A percentile compares a stretch with the other conserved stretches of the same genome.
Conservation (phyloP, 2,113 vertebrate species). For the Sclerurus mexicanus region DNA sequence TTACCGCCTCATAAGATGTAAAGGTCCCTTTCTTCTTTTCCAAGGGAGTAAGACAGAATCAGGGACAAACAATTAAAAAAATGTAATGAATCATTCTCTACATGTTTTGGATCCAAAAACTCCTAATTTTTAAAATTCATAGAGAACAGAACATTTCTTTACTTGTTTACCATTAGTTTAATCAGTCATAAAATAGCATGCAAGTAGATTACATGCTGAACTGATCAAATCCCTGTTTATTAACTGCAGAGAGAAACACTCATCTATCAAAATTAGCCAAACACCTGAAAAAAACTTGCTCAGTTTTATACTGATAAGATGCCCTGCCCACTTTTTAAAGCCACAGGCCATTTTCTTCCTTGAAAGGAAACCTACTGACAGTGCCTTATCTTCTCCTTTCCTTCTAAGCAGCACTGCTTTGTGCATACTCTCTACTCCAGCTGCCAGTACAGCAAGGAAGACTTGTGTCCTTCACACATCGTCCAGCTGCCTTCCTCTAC, state of each 20-base stretch:
- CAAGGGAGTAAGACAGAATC: not conserved
- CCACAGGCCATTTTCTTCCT: not conserved
- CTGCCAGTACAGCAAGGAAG: not conserved
- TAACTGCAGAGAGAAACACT: not conserved
- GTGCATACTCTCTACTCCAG: not conserved
- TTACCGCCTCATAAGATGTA: not conserved
- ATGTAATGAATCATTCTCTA: not conserved
- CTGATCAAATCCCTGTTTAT: not conserved
- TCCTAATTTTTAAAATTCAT: not conserved
- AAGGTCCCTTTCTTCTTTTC: not conserved
- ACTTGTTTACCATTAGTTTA: not conserved
- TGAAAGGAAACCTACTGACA: not conserved
- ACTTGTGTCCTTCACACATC: not conserved
- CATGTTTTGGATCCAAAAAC: not conserved
- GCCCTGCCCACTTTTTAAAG: not conserved
- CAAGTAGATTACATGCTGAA: not conserved
- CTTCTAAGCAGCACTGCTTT: not conserved
- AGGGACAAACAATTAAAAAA: not conserved
- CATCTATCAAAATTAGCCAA: not conserved
- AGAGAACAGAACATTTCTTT: not conserved
- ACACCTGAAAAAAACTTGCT: not conserved
- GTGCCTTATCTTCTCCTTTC: not conserved
- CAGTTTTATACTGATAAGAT: not conserved
- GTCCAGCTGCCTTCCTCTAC: not conserved
- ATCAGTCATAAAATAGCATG: not conserved